Evolutionary conservation across 2,888 invertebrate species (phyloP).

Genomic region (Azorinus chamasolen): DNA sequence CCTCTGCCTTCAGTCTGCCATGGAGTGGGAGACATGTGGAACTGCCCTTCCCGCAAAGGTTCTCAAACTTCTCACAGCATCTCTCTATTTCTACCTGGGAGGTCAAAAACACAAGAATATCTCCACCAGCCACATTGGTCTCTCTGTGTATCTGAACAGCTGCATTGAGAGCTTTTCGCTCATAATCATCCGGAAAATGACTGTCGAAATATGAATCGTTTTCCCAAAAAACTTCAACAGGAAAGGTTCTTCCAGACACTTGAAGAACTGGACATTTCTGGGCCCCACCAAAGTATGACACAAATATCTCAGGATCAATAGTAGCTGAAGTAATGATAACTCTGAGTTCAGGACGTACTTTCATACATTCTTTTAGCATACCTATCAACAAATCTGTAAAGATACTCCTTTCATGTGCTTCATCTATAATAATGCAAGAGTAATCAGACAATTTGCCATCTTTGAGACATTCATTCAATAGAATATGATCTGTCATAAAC

Average conservation of each 20-base stretch:
- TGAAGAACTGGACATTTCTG: constrained; percentile 74
- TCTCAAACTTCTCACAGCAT: constrained; percentile 71
- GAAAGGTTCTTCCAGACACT: constrained; percentile 84
- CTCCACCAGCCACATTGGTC: constrained; percentile 73
- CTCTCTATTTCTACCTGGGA: constrained; percentile 83
- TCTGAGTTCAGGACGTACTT: constrained; percentile 77
- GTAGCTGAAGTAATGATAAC: constrained; percentile 86
- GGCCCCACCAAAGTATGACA: constrained; percentile 77
- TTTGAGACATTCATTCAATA: constrained; percentile 83
- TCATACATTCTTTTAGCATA: constrained; percentile 81
- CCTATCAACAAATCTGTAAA: constrained; percentile 86
- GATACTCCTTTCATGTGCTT: constrained; percentile 86
- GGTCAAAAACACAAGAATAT: constrained; percentile 86
- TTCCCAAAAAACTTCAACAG: constrained; percentile 83
- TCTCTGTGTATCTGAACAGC: constrained; percentile 78
- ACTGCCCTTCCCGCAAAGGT: constrained; percentile 39
- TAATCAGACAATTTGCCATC: constrained; percentile 74
- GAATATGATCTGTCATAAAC: constrained; percentile 84
- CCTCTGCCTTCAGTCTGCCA: constrained; percentile 81
- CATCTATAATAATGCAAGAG: constrained; percentile 85
- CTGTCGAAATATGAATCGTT: constrained; percentile 47
- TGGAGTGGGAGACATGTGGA: constrained; percentile 79
- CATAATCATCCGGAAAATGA: constrained; percentile 65
- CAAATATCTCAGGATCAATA: constrained; percentile 83
- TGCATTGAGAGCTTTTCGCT: constrained; percentile 76